phyloP scores from a whole-genome alignment of 1,140 invertebrate species.

The Cydia splendana region DNA sequence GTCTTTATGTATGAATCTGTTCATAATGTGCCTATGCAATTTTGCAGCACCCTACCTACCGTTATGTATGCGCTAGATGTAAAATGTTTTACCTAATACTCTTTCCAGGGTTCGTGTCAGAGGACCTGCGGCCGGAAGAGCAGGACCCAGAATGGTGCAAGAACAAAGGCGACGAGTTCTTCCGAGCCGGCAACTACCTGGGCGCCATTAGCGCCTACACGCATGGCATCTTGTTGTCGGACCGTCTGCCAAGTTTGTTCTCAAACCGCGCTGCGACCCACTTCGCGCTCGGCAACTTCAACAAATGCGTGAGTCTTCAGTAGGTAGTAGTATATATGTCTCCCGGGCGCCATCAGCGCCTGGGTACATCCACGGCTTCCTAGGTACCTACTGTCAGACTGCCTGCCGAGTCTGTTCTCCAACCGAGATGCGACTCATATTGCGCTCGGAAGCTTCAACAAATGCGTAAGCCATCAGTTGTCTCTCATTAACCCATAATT shows the following conservation, averaged over 20 bases:
- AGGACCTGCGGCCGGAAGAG: conserved; percentile 90
- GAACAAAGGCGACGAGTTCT: conserved; percentile 90
- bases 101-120: conserved; percentile 81
- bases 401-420: conserved; percentile 5
- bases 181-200: conserved; percentile 86
- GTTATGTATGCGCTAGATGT: too few species aligned
- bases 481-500: too few species aligned
- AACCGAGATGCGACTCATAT: too few species aligned
- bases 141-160: conserved; percentile 90
- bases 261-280: conserved; percentile 89
- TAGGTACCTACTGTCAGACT: too few species aligned
- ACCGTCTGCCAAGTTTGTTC: conserved; percentile 87
- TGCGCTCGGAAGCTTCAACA: too few species aligned
- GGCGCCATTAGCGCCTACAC: conserved; percentile 90
- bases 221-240: conserved; percentile 87
- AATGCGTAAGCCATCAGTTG: too few species aligned
- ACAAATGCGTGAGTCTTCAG: conserved; percentile 80
- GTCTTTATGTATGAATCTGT: too few species aligned
- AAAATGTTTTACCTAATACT: not conserved
- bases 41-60: too few species aligned
- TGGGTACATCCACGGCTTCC: too few species aligned
- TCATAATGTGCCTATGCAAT: too few species aligned
- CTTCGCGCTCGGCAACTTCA: conserved; percentile 86
- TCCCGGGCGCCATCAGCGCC: too few species aligned
- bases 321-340: too few species aligned